A percentile compares a stretch with the other conserved stretches of the same genome.
Conservation (phyloP, 2,113 vertebrate genomes). For the Cettia cetti region DNA sequence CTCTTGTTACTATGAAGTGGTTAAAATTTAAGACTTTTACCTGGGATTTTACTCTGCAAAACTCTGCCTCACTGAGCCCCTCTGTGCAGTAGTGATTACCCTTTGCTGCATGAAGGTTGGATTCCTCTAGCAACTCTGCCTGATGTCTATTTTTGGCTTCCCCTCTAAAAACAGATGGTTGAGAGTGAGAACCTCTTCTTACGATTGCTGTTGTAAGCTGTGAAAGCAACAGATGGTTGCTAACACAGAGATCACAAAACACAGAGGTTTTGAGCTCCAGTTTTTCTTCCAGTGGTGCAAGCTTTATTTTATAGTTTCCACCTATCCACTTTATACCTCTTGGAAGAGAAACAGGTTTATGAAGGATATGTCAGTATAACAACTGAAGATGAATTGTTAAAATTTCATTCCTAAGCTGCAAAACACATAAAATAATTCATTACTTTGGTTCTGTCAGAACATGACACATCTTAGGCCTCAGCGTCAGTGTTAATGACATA, state of each 20-base stretch:
- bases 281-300: constrained; percentile 5
- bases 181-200: constrained; percentile 50
- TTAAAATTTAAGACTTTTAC: neutral
- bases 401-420: neutral
- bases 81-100: neutral
- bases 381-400: neutral
- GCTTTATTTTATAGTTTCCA: neutral
- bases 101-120: constrained; percentile 39
- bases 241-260: constrained; percentile 31
- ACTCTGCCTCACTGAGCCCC: neutral
- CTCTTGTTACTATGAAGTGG: neutral
- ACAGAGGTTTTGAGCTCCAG: constrained; percentile 9
- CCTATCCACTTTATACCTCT: neutral
- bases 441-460: neutral
- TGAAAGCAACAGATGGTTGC: constrained; percentile 66
- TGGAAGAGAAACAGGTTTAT: neutral
- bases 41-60: neutral
- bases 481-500: neutral
- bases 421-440: neutral
- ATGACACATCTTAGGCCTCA: neutral
- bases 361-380: neutral
- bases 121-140: constrained; percentile 42
- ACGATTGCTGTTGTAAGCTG: constrained; percentile 23
- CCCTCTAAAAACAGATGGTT: constrained; percentile 71
- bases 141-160: constrained; percentile 71